These are phyloP conservation scores for Chironomus tentans DNA, from an alignment of 2,888 invertebrate genomes.

Conservation along the genomic window DNA sequence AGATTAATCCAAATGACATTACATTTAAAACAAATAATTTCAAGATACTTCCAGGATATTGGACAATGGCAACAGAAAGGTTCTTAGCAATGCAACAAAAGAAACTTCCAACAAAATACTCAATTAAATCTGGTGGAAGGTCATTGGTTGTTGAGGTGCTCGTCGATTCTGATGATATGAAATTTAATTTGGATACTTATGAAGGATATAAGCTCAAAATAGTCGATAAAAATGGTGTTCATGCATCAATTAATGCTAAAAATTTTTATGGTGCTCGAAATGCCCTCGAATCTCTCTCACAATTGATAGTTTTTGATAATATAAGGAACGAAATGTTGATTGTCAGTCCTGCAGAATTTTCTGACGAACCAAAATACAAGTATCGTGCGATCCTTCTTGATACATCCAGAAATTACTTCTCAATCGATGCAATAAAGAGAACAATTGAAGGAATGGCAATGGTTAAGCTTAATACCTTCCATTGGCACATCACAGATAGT, in stretches of 20 bases:
- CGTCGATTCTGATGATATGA: conserved; percentile 33
- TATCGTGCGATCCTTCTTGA: conserved; percentile 86
- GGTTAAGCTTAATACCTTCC: conserved; percentile 86
- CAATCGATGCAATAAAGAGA: conserved; percentile 58
- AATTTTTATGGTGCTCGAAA: conserved; percentile 55
- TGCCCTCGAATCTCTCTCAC: conserved; percentile 49
- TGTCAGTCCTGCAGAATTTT: conserved; percentile 51
- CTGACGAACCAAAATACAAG: conserved; percentile 74
- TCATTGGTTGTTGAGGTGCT: conserved; percentile 39
- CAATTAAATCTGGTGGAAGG: conserved; percentile 41
- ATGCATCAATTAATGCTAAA: conserved; percentile 45
- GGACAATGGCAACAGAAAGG: conserved; percentile 39
- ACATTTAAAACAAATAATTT: conserved; percentile 34
- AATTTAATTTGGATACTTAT: conserved; percentile 46
- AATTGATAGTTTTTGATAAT: conserved; percentile 41
- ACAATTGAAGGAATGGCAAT: conserved; percentile 81
- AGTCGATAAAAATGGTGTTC: conserved; percentile 39
- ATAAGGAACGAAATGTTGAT: conserved; percentile 46
- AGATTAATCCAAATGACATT: conserved; percentile 41
- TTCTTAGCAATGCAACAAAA: conserved; percentile 37
- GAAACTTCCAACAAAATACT: conserved; percentile 35
- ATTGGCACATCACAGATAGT: conserved; percentile 91
- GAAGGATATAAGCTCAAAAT: conserved; percentile 46
- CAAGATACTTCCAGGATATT: conserved; percentile 33
- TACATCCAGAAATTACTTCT: conserved; percentile 79